Base-by-base conservation (phyloP, 92 coral and sea anemone genomes). In the Palythoa heliodiscus region DNA sequence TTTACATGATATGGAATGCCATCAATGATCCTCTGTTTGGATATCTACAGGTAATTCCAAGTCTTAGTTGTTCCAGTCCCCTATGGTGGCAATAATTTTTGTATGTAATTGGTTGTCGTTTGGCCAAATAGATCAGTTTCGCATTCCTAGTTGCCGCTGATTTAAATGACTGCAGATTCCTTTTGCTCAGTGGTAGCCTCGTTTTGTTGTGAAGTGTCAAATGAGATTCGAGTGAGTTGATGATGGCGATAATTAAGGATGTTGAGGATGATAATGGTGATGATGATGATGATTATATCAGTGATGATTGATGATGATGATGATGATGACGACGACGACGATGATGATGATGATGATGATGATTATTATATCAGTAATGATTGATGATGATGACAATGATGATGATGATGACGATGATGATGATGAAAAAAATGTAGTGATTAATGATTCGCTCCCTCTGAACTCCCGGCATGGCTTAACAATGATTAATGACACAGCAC, bases 1-100 rank as follows among this genome's bases (percentile, higher is more conserved):
- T 96, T 70, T 96, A 92, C 83, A 91, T 96, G 78, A 77, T 96
- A 80, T 96, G 99, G 99, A 96, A 96, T 92, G 99, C 99, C 68
- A 63, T 96, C 57, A 96, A 96, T 92, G 99, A 96, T 82, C 99
- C 99, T 38, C 75, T 96, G 87, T 96, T 96, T 94, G 99, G 99
- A 7, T 96, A 96, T 73, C 71, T 96, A 38, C 99, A 96, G 94
- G 99, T 94, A 88, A 68, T 29, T 29, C 35, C 1, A 29, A 29
- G 35, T 29, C 35, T 29, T 29, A 29, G 1, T 29, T 29, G 35
- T 29, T 29, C 35, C 35, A 29, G 35, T 29, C 1, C 35, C 0
- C 35, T 29, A 29, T 29, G 1, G 35, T 29, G 35, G 35, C 35
- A 69, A 1, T 63, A 11, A 11, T 8, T n/a, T 64, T 7, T n/a